These are phyloP conservation scores for Cynopterus sphinx DNA, from an alignment of 2,797 vertebrate species.

Conservation along the genomic window DNA sequence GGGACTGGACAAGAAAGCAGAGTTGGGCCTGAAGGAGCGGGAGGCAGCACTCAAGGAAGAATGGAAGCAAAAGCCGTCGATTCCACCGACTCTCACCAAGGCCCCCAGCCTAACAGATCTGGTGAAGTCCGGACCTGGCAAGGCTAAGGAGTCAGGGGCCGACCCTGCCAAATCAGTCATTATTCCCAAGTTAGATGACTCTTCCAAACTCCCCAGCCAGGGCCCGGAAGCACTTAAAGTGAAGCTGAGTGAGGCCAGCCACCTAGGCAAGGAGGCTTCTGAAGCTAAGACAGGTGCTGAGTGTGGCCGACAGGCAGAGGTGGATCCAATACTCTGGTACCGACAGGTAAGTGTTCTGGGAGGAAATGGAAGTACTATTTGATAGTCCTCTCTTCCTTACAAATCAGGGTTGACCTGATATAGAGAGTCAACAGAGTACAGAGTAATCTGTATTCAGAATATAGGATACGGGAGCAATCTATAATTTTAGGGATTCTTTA, in stretches of 20 bases:
- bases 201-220: conserved; percentile 90
- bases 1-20: conserved; percentile 93
- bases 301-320: conserved; percentile 90
- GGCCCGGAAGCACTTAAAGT: conserved; percentile 94
- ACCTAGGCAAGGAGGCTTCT: conserved; percentile 91
- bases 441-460: neutral
- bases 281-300: conserved; percentile 91
- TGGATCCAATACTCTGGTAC: conserved; percentile 96
- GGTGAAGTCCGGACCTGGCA: conserved; percentile 91
- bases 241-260: conserved; percentile 92
- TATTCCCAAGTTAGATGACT: conserved; percentile 94
- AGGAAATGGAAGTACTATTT: neutral
- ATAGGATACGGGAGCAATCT: neutral
- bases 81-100: conserved; percentile 95
- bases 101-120: conserved; percentile 94
- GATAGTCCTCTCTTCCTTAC: neutral
- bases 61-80: conserved; percentile 96
- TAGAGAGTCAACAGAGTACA: neutral
- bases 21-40: conserved; percentile 93
- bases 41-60: conserved; percentile 93
- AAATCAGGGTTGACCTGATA: neutral
- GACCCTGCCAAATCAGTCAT: conserved; percentile 94
- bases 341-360: conserved; percentile 90
- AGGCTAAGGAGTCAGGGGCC: conserved; percentile 90
- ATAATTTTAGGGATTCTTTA: neutral